Evolutionary conservation across 2,888 invertebrate species (phyloP), one percentile per base, ranked within the genome.

Genomic region (Plebejus melissa): DNA sequence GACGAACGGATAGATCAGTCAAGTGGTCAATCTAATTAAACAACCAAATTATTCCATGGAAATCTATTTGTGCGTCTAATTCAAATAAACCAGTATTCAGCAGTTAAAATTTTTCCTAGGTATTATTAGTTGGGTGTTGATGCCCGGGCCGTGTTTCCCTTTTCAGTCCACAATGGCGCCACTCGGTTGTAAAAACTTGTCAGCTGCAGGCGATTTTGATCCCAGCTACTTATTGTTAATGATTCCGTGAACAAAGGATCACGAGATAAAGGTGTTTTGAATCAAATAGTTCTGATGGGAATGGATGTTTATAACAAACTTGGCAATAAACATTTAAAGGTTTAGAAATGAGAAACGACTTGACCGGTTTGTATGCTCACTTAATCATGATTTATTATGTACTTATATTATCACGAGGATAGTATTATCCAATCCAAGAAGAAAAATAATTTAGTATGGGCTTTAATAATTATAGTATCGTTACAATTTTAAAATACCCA

Each of bases 171-270:
- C 71, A 71, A 71, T 46, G 71, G 71, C 71, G 71, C 46, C 71
- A 41, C 46, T 71, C 71, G 71, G 41, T 71, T 71, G 71, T 71
- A 71, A 71, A 71, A 71, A 71, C 71, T 71, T 71, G 71, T 71
- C 71, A 71, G 46, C 71, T 46, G 71, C 71, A 71, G 71, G 22
- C 46, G 28, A 71, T 46, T 71, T 71, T 71, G 71, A 71, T 71
- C 41, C 46, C 22, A 28, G 46, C 71, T 71, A 71, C 71, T 71
- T 46, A 71, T 41, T 71, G 65, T 46, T 71, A 71, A 71, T 41
- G 46, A 46, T 71, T 41, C 71, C 46, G 46, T 71, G 71, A 71
- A 71, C 71, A 71, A 46, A 71, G 38, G 46, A 71, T 71, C 71
- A 46, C 22, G 22, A 46, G 41, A 46, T 41, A 71, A 71, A 71